Conservation (phyloP, 2,797 vertebrate species). For the Tokudaia tokunoshimensis region DNA sequence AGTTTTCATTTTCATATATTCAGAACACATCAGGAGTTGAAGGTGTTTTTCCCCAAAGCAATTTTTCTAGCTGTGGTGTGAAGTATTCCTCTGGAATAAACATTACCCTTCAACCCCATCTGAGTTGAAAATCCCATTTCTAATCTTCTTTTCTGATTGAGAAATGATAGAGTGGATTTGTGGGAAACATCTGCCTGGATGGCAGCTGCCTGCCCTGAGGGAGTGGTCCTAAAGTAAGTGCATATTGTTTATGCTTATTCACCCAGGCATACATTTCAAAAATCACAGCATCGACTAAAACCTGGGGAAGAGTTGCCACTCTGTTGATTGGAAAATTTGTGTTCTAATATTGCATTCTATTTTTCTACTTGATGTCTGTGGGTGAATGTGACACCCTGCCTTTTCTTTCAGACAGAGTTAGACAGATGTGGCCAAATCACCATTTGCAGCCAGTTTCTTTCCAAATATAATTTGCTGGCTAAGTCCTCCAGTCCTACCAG, state of each 20-base stretch:
- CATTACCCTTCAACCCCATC: conserved; percentile 72
- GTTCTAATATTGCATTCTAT: not conserved
- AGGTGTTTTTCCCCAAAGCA: conserved; percentile 58
- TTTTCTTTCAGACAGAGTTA: conserved; percentile 40
- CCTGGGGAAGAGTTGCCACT: conserved; percentile 5
- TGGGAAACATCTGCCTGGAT: conserved; percentile 60
- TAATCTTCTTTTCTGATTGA: conserved; percentile 81
- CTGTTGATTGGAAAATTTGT: not conserved
- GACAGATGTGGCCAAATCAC: not conserved
- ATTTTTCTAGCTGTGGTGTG: conserved; percentile 72
- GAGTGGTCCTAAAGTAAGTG: conserved; percentile 28
- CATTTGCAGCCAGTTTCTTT: not conserved
- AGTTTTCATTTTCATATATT: conserved; percentile 75
- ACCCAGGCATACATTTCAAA: conserved; percentile 53
- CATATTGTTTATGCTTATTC: conserved; percentile 31
- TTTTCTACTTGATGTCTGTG: not conserved
- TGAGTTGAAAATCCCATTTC: conserved; percentile 81
- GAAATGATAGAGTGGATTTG: conserved; percentile 76
- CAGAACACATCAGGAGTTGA: conserved; percentile 60
- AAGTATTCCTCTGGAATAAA: conserved; percentile 78
- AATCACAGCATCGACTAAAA: conserved; percentile 39
- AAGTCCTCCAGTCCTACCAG: not conserved
- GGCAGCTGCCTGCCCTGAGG: conserved; percentile 57
- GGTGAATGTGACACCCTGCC: not conserved
- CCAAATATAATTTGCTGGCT: not conserved